These are phyloP conservation scores for Epistrophella euchroma DNA, from an alignment of 2,888 invertebrate species.

Conservation along the genomic window DNA sequence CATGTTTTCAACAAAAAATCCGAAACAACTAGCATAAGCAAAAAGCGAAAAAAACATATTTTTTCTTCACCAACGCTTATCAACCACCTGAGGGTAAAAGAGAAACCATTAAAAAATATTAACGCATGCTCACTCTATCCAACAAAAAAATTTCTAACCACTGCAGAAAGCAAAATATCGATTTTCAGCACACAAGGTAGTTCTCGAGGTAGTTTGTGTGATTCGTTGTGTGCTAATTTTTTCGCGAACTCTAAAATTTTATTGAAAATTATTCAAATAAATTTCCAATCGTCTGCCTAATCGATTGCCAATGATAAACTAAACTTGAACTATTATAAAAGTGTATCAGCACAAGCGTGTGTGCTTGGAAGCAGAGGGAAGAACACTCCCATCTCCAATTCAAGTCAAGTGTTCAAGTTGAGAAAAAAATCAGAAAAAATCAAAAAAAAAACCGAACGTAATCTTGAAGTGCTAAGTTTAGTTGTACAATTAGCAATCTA, in stretches of 20 bases:
- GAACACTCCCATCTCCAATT: conserved; percentile 58
- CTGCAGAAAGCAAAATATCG: conserved; percentile 75
- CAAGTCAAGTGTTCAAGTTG: conserved; percentile 58
- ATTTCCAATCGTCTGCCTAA: conserved; percentile 39
- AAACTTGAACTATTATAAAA: conserved; percentile 38
- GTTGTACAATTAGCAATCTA: conserved; percentile 46
- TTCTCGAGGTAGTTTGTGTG: conserved; percentile 75
- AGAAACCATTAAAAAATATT: conserved; percentile 52
- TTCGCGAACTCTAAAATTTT: conserved; percentile 53
- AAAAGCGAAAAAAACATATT: conserved; percentile 42
- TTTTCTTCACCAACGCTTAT: conserved; percentile 32
- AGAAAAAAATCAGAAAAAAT: conserved; percentile 34
- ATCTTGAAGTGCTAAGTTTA: conserved; percentile 66
- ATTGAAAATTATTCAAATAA: conserved; percentile 49
- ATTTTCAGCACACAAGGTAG: conserved; percentile 73
- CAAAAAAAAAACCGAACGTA: conserved; percentile 50
- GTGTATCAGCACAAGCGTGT: conserved; percentile 47
- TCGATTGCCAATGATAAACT: conserved; percentile 60
- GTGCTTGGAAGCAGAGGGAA: conserved; percentile 50
- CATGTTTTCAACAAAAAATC: conserved; percentile 56
- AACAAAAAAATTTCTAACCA: conserved; percentile 62
- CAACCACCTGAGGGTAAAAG: conserved; percentile 49
- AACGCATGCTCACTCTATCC: conserved; percentile 70
- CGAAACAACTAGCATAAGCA: conserved; percentile 52
- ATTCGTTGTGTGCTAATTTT: conserved; percentile 74